Base-by-base conservation (phyloP, 2,888 invertebrate species). In the Acleris holmiana region DNA sequence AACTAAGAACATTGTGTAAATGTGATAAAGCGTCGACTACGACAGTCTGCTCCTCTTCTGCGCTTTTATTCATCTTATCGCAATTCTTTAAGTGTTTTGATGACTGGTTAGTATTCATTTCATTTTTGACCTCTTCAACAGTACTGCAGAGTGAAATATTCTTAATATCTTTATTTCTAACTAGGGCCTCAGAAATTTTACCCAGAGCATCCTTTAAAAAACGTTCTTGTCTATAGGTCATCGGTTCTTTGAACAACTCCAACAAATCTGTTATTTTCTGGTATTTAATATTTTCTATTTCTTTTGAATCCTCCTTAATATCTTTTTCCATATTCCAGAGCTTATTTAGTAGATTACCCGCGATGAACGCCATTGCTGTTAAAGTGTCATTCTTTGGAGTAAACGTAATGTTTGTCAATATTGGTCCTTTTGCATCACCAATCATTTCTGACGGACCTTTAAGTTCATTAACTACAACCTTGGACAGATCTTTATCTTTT, bases 301-400 rank as follows among this genome's bases (percentile, higher is more conserved):
- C 88, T 29, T 77, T 69, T 0, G 86, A 82, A 49, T 83, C 81
- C 18, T 78, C 81, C 44, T 69, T 76, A 2, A 75, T 68, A 61
- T 85, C 86, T 71, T 85, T 88, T 73, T 91, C 89, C 76, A 92
- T 85, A 64, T 86, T 83, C 91, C 91, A 92, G 35, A 92, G 69
- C 71, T 88, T 88, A 68, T 88, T 90, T n/a, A 92, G 70, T 46
- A 92, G 70, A 74, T 90, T 89, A 0, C 91, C 91, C 69, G 91
- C 91, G 66, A 92, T 91, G 29, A 84, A 89, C 0, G 90, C 85
- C 86, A 91, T 88, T 25, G 91, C 90, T 54, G 86, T 88, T 18
- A 89, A 69, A 4, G 91, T 91, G 58, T 91, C 90, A 68, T 91
- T 92, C 77, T 89, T 89, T 18, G 86, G 80, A n/a, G 86, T 88